Base-by-base conservation (phyloP, 2,888 invertebrate genomes). In the Cosmorhoe ocellata region DNA sequence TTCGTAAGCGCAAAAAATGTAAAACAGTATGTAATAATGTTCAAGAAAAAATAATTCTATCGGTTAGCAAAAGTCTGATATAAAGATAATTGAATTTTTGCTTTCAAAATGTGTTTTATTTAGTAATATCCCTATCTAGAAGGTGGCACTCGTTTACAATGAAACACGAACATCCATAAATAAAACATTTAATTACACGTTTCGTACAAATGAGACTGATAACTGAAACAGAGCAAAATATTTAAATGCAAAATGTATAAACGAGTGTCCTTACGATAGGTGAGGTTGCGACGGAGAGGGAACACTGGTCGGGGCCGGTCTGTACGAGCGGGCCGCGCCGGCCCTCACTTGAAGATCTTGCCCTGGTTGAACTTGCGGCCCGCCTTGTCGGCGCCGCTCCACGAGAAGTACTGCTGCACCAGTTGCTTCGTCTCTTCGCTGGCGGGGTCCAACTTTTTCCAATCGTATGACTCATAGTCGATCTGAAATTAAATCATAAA, bases 301-400 rank as follows among this genome's bases (percentile, higher is more conserved):
- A 10, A 34, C 28, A 27, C n/a, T n/a, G n/a, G n/a, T 7, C 12
- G 7, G 37, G 14, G 7, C 18, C 10, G 31, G 43, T 30, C 43
- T 50, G 50, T 50, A 50, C 44, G n/a, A 44, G 4, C 8, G n/a
- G 11, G 14, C 39, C 34, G 12, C 11, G 46, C n/a, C 7, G 26
- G 12, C 3, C 61, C n/a, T 83, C 75, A 99, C 92, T 99, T 99
- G 93, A 99, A 99, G 88, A 99, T 96, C 92, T 99, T 99, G 87
- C 99, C 99, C 92, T 99, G 98, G 91, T 98, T 98, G 93, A 99
- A 98, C 79, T 94, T 93, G 79, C 98, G 96, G 52, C 98, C 99
- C 42, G 92, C 83, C 79, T 95, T 96, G 84, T 99, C 97, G 12
- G 91, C 82, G 57, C 98, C 98, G 66, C 92, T 91, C 98, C 98